Evolutionary conservation across 2,113 vertebrate species (phyloP), one percentile per base, ranked within the genome.

Genomic region (Phyllostomus hastatus): DNA sequence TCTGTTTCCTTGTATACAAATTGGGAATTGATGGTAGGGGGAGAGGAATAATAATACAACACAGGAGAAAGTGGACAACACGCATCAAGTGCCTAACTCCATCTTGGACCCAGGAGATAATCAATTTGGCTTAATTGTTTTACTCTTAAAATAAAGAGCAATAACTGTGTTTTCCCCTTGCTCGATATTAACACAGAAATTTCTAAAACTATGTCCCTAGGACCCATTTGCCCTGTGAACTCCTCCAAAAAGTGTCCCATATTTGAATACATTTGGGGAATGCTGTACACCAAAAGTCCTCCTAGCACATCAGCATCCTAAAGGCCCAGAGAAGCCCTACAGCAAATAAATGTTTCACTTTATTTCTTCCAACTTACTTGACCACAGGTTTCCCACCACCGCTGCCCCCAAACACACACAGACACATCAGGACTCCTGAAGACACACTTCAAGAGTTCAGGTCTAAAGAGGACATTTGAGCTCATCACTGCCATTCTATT

Each of bases 1-100:
- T 79, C 69, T 43, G 11, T 61, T 86, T 85, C 19, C 83, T 82
- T 48, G 33, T 46, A 28, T 76, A 76, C 16, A 35, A 59, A 15
- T 6, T 80, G 48, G 24, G 15, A 90, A 61, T 1, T 1, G 10
- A 10, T 14, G 28, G 2, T 1, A 1, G 1, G 22, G 5, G 10
- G 14, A 1, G 41, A 0, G 54, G 22, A 94, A 4, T 10, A 52
- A 28, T 59, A 78, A 15, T 67, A 33, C 7, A 64, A 48, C 15
- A 69, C 33, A 67, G 9, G 35, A 50, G 46, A 87, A 41, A 83
- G 50, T 46, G 28, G 9, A 15, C 7, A 35, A 59, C 9, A 26
- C 3, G 1, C 43, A 38, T 33, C 73, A 82, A 83, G 69, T 31
- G 4, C 26, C 3, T 73, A 73, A 48, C 24, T 59, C 48, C 11